Conservation (phyloP, 2,888 invertebrate species). For the Sminthurinus aureus region DNA sequence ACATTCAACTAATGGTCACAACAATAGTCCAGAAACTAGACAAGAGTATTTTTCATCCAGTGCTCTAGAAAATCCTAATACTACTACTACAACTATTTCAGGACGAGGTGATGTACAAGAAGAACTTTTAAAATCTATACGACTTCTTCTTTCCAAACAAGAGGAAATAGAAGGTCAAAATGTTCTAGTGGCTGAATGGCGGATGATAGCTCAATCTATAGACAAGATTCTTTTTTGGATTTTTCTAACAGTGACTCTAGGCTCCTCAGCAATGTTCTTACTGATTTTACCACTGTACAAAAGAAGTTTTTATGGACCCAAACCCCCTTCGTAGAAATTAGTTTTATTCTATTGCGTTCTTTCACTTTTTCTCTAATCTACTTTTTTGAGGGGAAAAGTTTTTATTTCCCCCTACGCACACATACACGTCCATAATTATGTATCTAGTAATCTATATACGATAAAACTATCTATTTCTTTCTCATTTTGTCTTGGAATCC, state of each 20-base stretch:
- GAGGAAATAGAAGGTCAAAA: slow-evolving; percentile 64
- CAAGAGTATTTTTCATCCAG: not conserved
- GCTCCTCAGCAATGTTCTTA: slow-evolving; percentile 65
- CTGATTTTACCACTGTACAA: slow-evolving; percentile 65
- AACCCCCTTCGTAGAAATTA: not conserved
- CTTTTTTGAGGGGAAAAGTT: no score
- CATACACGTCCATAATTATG: no score
- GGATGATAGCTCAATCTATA: slow-evolving; percentile 66
- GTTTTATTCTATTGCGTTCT: not conserved
- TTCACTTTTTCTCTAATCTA: no score
- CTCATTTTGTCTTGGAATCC: no score
- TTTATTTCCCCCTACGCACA: no score
- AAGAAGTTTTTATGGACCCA: slow-evolving; percentile 52
- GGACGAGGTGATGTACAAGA: slow-evolving; percentile 61
- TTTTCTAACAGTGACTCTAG: slow-evolving; percentile 66
- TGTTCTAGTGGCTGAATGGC: slow-evolving; percentile 67
- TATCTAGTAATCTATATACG: no score
- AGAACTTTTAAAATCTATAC: slow-evolving; percentile 64
- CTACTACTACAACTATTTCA: not conserved
- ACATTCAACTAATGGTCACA: no score
- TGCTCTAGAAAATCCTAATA: not conserved
- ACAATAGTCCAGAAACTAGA: not conserved
- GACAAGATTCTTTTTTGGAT: slow-evolving; percentile 68
- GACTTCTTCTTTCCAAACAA: slow-evolving; percentile 65
- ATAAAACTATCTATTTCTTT: no score